A percentile compares a stretch with the other conserved stretches of the same genome.
Evolutionary conservation across 2,797 vertebrate genomes (phyloP).

Genomic region (Ara ararauna): DNA sequence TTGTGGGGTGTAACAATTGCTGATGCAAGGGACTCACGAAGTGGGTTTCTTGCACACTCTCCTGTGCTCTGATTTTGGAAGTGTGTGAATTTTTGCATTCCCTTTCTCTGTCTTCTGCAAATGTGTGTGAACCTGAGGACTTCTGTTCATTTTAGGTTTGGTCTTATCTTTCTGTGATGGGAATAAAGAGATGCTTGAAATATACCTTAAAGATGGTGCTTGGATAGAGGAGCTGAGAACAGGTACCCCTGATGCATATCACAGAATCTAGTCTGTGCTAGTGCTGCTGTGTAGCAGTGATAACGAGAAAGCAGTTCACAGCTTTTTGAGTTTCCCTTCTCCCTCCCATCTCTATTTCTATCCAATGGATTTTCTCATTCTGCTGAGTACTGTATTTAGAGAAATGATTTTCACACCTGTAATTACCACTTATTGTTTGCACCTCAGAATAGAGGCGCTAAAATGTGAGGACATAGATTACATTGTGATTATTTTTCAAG

Average conservation of each 20-base stretch:
- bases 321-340: neutral
- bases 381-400: neutral
- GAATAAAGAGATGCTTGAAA: neutral
- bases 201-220: neutral
- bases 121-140: neutral
- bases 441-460: neutral
- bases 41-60: neutral
- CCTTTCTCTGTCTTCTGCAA: neutral
- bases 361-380: neutral
- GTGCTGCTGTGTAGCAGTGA: neutral
- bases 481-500: neutral
- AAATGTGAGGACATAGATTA: neutral
- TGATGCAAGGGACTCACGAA: neutral
- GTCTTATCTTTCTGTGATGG: neutral
- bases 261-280: neutral
- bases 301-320: neutral
- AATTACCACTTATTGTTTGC: conserved; percentile 16
- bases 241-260: neutral
- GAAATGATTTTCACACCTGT: neutral
- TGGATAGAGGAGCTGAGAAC: neutral
- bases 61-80: neutral
- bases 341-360: neutral
- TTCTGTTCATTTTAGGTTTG: neutral
- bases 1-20: neutral
- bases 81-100: neutral